Conservation (phyloP, 2,797 vertebrate species). For the Streptopelia turtur region DNA sequence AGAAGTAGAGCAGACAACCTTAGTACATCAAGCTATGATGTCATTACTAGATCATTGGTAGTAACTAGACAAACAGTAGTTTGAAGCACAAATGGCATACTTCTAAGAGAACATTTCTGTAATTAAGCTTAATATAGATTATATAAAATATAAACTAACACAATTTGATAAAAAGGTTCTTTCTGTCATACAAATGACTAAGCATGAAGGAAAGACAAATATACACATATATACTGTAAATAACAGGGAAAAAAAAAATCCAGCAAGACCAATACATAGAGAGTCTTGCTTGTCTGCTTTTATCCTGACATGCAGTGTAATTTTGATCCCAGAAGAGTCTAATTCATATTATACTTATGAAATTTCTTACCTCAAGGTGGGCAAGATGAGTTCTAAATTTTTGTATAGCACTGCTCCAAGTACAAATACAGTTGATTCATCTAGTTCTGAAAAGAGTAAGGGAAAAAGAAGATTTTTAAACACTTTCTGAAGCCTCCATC, state of each 20-base stretch:
- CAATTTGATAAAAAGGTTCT: background rate
- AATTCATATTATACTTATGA: background rate
- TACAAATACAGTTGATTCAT: slow-evolving; percentile 96
- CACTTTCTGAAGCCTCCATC: background rate
- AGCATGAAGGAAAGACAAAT: background rate
- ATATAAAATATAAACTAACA: background rate
- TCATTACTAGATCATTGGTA: background rate
- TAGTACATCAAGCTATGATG: background rate
- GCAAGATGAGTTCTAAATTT: slow-evolving; percentile 97
- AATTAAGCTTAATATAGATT: background rate
- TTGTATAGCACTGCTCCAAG: slow-evolving; percentile 98
- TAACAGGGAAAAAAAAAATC: background rate
- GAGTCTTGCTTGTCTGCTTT: background rate
- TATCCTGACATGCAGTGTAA: background rate
- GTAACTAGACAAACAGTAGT: background rate
- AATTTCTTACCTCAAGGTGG: slow-evolving; percentile 91
- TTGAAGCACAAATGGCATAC: background rate
- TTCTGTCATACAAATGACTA: background rate
- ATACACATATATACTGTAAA: background rate
- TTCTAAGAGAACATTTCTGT: background rate
- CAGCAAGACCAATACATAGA: background rate
- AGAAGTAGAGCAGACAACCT: background rate
- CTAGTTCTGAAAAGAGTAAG: slow-evolving; percentile 84
- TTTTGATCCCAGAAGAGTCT: background rate
- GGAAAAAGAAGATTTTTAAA: background rate